phyloP scores from a whole-genome alignment of 2,797 vertebrate genomes.

The Spinus olivaceus region DNA sequence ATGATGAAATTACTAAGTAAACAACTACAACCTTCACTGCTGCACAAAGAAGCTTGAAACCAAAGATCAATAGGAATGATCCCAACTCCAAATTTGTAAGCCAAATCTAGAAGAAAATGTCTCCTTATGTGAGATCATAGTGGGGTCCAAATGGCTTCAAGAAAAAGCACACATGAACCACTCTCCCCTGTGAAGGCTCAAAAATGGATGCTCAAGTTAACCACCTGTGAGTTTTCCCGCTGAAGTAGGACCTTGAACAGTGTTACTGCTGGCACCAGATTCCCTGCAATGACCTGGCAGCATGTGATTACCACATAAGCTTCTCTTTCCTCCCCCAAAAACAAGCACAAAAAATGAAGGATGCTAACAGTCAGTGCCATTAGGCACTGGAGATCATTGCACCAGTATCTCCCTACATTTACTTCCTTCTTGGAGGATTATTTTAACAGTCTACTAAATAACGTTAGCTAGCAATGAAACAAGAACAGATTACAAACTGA shows the following conservation, averaged over 20 bases:
- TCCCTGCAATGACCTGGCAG: not conserved
- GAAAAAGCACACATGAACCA: fast-evolving
- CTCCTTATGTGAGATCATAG: not conserved
- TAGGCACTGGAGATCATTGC: not conserved
- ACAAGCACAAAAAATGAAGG: not conserved
- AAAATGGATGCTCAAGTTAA: not conserved
- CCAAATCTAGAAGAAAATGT: not conserved
- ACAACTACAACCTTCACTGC: not conserved
- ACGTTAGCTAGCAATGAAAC: not conserved
- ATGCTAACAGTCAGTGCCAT: not conserved
- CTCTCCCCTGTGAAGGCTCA: not conserved
- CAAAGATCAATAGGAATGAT: not conserved
- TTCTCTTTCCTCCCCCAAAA: not conserved
- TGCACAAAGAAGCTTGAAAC: not conserved
- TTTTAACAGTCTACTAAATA: not conserved
- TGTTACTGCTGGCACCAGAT: not conserved
- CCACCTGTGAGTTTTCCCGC: not conserved
- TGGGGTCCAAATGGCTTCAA: not conserved
- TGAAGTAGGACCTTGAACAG: not conserved
- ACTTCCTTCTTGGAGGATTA: not conserved
- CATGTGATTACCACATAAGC: fast-evolving
- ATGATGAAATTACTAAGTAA: not conserved
- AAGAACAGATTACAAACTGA: not conserved
- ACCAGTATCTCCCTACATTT: not conserved
- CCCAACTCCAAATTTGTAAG: not conserved